These are phyloP conservation scores for Panzeria rudis DNA, from an alignment of 2,888 invertebrate genomes.

Conservation along the genomic window DNA sequence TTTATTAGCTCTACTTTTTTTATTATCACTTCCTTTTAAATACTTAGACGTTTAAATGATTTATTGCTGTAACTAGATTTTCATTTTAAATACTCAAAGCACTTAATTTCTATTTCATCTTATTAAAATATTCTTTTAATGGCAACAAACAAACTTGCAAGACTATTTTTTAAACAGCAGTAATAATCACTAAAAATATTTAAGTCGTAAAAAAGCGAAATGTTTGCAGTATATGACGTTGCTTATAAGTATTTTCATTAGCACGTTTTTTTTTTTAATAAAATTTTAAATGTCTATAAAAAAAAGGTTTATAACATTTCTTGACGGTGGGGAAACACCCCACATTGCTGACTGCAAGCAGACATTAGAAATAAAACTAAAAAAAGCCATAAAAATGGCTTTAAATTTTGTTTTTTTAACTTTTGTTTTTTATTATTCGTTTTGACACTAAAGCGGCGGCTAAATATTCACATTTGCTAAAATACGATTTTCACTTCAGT, in stretches of 20 bases:
- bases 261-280: not conserved
- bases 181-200: slow-evolving; percentile 9
- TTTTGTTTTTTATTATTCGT: slow-evolving; percentile 10
- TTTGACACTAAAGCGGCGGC: slow-evolving; percentile 7
- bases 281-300: slow-evolving; percentile 42
- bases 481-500: slow-evolving; percentile 1
- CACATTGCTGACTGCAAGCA: slow-evolving; percentile 1
- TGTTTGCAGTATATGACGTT: not conserved
- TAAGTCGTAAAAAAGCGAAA: slow-evolving; percentile 25
- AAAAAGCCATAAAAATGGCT: slow-evolving; percentile 45
- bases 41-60: not conserved
- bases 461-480: not conserved
- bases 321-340: slow-evolving; percentile 32
- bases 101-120: not conserved
- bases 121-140: slow-evolving; percentile 22
- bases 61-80: not conserved
- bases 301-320: slow-evolving; percentile 3
- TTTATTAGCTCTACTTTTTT: not conserved
- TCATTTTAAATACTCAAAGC: not conserved
- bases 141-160: slow-evolving; percentile 44
- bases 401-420: slow-evolving; percentile 29
- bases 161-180: slow-evolving; percentile 1
- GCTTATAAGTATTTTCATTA: slow-evolving; percentile 2
- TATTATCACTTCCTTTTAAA: not conserved
- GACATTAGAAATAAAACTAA: not conserved